A percentile compares a stretch with the other conserved stretches of the same genome.
Evolutionary conservation across 2,888 invertebrate species (phyloP).

Genomic region (Tubiluchus corallicola): DNA sequence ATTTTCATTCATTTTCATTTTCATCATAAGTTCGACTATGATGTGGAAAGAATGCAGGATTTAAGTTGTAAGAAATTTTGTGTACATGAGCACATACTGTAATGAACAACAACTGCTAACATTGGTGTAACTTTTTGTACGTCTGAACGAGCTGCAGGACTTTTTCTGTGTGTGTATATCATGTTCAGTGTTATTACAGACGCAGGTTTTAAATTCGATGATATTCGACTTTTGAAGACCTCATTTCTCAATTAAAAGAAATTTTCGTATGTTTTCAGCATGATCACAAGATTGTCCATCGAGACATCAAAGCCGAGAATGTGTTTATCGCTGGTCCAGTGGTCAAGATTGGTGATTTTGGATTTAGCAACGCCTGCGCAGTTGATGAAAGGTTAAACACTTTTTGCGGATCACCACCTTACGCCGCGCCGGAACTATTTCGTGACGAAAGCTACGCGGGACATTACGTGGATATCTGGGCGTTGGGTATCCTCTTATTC

Average conservation of each 20-base stretch:
- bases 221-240: neutral
- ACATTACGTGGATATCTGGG: conserved; percentile 49
- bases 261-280: conserved; percentile 36
- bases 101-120: no score
- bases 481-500: conserved; percentile 48
- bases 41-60: no score
- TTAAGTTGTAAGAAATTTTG: no score
- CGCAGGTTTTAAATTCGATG: no score
- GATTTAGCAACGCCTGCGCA: conserved; percentile 44
- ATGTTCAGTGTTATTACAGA: no score
- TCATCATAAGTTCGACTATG: no score
- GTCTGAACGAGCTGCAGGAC: no score
- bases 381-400: conserved; percentile 43
- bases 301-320: conserved; percentile 62
- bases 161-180: no score
- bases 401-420: conserved; percentile 59
- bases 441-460: conserved; percentile 43
- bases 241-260: neutral
- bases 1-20: no score
- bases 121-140: no score
- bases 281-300: conserved; percentile 47
- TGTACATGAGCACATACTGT: no score
- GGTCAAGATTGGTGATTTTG: conserved; percentile 49
- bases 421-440: conserved; percentile 58
- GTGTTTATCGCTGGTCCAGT: conserved; percentile 44